Percentiles rank a stretch among this genome's conserved stretches.
Evolutionary conservation across 2,888 invertebrate genomes (phyloP).

Genomic region (Synergus japonicus): DNA sequence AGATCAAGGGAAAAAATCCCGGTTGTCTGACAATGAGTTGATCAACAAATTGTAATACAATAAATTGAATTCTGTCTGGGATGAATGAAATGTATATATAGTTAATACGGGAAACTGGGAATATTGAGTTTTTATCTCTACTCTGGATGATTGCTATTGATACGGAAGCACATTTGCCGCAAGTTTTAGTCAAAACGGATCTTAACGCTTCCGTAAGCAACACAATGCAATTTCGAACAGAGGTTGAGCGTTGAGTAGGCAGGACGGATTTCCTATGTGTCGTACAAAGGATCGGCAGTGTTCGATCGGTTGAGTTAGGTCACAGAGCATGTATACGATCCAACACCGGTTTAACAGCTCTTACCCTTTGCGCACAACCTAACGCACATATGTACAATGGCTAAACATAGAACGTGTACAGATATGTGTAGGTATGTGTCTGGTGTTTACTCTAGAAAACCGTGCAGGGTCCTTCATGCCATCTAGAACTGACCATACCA

Average conservation of each 20-base stretch:
- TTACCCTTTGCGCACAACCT: conserved; percentile 39
- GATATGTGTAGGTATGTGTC: conserved; percentile 31
- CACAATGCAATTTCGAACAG: conserved; percentile 10
- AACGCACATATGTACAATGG: conserved; percentile 2
- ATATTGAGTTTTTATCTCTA: too few relatives aligned
- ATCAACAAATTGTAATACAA: too few relatives aligned
- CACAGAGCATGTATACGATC: conserved; percentile 49
- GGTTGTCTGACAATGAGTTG: too few relatives aligned
- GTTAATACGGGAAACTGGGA: too few relatives aligned
- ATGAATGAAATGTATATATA: too few relatives aligned
- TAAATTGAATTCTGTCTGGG: too few relatives aligned
- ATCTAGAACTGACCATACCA: conserved; percentile 29
- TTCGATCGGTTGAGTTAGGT: conserved; percentile 27
- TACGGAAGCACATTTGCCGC: not conserved
- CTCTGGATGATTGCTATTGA: not conserved
- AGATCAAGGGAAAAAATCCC: too few relatives aligned
- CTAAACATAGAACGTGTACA: conserved; percentile 34
- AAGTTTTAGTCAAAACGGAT: not conserved
- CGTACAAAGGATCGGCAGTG: conserved; percentile 23
- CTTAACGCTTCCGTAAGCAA: conserved; percentile 22
- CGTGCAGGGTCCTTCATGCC: conserved; percentile 32
- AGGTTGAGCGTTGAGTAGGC: not conserved
- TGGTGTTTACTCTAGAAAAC: conserved; percentile 35
- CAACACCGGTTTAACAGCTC: conserved; percentile 52
- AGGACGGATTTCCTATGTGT: conserved; percentile 24